These are phyloP conservation scores for Spilarctia lutea DNA, from an alignment of 2,888 invertebrate genomes.

Conservation along the genomic window DNA sequence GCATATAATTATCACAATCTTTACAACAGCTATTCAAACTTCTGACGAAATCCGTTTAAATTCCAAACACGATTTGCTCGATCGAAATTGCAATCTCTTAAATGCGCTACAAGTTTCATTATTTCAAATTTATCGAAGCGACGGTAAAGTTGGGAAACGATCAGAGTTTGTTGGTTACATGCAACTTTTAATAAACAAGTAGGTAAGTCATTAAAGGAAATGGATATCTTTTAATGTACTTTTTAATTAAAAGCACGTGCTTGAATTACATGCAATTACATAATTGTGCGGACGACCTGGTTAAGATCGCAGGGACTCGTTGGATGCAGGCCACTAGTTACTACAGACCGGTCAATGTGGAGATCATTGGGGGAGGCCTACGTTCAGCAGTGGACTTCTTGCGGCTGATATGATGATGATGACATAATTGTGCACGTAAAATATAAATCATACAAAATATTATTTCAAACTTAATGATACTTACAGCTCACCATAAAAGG, in stretches of 20 bases:
- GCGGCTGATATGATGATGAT: too few species aligned
- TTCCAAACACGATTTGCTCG: constrained; percentile 11
- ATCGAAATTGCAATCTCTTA: constrained; percentile 22
- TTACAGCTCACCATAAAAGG: too few species aligned
- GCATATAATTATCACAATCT: background rate
- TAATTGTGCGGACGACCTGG: too few species aligned
- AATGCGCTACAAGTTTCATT: constrained; percentile 24
- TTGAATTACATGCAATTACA: background rate
- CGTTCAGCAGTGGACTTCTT: too few species aligned
- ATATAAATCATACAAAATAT: background rate
- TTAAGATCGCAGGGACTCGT: too few species aligned
- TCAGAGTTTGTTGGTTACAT: constrained; percentile 34
- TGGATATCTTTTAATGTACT: constrained; percentile 11
- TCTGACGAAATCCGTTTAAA: constrained; percentile 6
- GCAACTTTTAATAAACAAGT: constrained; percentile 43
- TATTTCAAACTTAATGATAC: too few species aligned
- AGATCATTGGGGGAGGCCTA: too few species aligned
- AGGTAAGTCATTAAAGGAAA: constrained; percentile 37
- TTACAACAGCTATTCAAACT: constrained; percentile 5
- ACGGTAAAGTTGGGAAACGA: constrained; percentile 33
- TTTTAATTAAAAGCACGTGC: constrained; percentile 6
- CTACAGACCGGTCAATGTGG: too few species aligned
- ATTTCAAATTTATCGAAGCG: constrained; percentile 31
- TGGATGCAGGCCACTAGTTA: too few species aligned
- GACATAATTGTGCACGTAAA: background rate